Evolutionary conservation across 37 sponge, comb jelly and placozoan species (phyloP), one percentile per base, ranked within the genome.

Genomic region (Beroe ovata): DNA sequence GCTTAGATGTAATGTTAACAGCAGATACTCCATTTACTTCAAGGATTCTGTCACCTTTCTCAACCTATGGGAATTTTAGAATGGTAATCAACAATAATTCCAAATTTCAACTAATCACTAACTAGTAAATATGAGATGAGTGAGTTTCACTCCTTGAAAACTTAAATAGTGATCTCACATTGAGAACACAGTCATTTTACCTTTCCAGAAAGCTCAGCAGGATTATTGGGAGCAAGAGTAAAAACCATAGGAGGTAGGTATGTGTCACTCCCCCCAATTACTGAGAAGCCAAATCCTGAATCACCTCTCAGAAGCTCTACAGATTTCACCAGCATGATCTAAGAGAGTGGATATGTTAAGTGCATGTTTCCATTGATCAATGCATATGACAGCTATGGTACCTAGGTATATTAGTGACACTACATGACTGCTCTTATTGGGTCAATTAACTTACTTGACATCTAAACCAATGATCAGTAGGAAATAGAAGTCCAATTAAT

Each of bases 191-290:
- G n/a, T n/a, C n/a, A n/a, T n/a, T n/a, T n/a, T n/a, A n/a, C 84
- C 84, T 42, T 22, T 16, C 54, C 84, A 22, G 84, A 77, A 22
- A 8, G 8, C 23, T 89, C 93, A 29, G 95, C 95, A 36, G 95
- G 93, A 29, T 93, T 92, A 6, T 90, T 91, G n/a, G 91, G 60
- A 20, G 93, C 92, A 16, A 95, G 89, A 60, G 93, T 93, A 64
- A 94, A 95, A 33, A 95, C 92, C 47, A 91, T 93, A 29, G 94
- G 93, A 64, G 95, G 95, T 34, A 93, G 91, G 37, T 92, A 92
- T 18, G 93, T 91, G 32, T 91, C 92, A 89, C 84, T 69, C 33
- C 95, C 95, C 16, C 95, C 95, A 39, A 93, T 88, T 6, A 95
- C 92, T 26, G 94, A 93, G 71, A 95, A 94, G 0, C 95, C 95